A percentile compares a stretch with the other conserved stretches of the same genome.
Evolutionary conservation across 2,888 invertebrate genomes (phyloP).

Genomic region (Phyllotreta cruciferae): DNA sequence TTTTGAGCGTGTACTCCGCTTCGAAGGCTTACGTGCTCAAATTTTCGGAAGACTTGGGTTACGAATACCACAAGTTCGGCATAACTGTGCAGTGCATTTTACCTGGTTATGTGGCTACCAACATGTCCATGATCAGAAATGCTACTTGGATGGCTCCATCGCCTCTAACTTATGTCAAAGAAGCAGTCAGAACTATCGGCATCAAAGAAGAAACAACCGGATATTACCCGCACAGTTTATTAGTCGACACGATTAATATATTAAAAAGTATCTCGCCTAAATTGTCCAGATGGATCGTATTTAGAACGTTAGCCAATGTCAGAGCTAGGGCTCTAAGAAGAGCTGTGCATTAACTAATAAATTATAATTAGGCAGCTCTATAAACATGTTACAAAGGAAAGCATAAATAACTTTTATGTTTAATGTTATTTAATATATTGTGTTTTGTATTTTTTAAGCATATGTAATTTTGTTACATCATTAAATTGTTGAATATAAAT

Average conservation of each 20-base stretch:
- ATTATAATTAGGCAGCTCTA: not conserved
- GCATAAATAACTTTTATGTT: too few relatives aligned
- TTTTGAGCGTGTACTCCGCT: conserved; percentile 86
- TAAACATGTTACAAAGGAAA: not conserved
- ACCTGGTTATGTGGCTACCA: conserved; percentile 91
- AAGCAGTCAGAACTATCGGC: conserved; percentile 76
- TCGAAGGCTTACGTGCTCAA: conserved; percentile 89
- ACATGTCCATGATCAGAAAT: conserved; percentile 84
- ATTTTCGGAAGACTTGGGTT: conserved; percentile 76
- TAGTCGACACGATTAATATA: conserved; percentile 63
- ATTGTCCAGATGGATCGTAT: conserved; percentile 69
- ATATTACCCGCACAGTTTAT: conserved; percentile 74
- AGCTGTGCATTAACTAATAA: conserved; percentile 35
- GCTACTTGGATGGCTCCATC: conserved; percentile 78
- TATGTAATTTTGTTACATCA: not conserved
- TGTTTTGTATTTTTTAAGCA: not conserved
- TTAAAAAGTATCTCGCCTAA: conserved; percentile 64
- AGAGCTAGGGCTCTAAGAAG: conserved; percentile 65
- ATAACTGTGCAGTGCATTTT: conserved; percentile 81
- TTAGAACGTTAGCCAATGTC: conserved; percentile 71
- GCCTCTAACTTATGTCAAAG: conserved; percentile 73
- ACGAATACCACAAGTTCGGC: conserved; percentile 76
- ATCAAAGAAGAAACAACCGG: conserved; percentile 75
- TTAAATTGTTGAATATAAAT: conserved; percentile 2
- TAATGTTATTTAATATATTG: too few relatives aligned